These are phyloP conservation scores for Melanitta fusca DNA, from an alignment of 2,797 vertebrate species.

Conservation along the genomic window DNA sequence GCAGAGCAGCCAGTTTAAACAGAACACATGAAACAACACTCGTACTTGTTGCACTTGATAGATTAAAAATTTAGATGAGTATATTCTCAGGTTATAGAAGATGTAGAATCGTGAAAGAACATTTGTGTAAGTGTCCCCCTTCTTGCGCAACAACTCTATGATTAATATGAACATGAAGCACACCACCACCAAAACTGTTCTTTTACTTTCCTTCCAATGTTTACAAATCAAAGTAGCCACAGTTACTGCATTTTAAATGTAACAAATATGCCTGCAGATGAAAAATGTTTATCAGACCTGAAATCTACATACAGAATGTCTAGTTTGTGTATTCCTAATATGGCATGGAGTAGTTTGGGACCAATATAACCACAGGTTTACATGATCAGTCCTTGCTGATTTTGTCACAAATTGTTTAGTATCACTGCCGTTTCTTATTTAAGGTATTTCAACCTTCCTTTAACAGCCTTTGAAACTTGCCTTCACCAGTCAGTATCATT, in stretches of 20 bases:
- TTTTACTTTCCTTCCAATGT: background rate
- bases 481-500: no score
- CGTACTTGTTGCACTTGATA: background rate
- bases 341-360: background rate
- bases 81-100: background rate
- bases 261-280: background rate
- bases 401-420: background rate
- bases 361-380: background rate
- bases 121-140: background rate
- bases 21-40: background rate
- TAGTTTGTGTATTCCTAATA: background rate
- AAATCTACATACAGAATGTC: background rate
- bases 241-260: background rate
- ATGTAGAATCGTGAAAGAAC: background rate
- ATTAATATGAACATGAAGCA: background rate
- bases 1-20: background rate
- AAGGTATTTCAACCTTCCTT: no score
- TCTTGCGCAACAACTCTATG: background rate
- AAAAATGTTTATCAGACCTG: background rate
- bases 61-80: background rate
- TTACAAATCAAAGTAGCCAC: background rate
- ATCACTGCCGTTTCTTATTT: no score
- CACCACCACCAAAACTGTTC: background rate
- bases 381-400: rapidly evolving
- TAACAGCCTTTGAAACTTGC: no score